A percentile compares a stretch with the other conserved stretches of the same genome.
These are phyloP conservation scores for Mallotus villosus DNA, from an alignment of 2,797 vertebrate genomes.

Conservation along the genomic window DNA sequence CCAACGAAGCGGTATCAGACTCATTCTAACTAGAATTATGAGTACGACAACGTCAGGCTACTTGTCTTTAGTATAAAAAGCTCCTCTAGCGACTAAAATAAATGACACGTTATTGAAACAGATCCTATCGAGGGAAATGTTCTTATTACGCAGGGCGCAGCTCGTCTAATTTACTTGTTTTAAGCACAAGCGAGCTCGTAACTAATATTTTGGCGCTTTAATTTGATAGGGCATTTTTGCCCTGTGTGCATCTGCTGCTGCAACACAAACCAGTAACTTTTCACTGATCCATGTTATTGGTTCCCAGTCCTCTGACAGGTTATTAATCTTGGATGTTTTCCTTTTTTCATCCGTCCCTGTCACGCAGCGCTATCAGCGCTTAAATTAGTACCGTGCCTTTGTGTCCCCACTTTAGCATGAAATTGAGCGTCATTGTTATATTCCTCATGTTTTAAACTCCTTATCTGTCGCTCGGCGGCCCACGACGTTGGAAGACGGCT, in stretches of 20 bases:
- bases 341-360: slow-evolving; percentile 22
- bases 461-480: slow-evolving; percentile 43
- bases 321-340: slow-evolving; percentile 72
- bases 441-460: slow-evolving; percentile 62
- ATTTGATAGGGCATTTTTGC: slow-evolving; percentile 38
- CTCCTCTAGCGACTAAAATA: too few species aligned
- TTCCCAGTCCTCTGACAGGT: slow-evolving; percentile 70
- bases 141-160: too few species aligned
- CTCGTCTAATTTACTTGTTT: too few species aligned
- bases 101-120: too few species aligned
- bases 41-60: too few species aligned
- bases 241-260: slow-evolving; percentile 62
- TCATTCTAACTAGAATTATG: too few species aligned
- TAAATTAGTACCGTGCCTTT: slow-evolving; percentile 57
- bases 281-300: slow-evolving; percentile 78
- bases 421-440: slow-evolving; percentile 61
- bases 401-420: slow-evolving; percentile 59
- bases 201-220: too few species aligned
- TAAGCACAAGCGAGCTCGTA: too few species aligned
- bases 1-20: too few species aligned
- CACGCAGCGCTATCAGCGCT: slow-evolving; percentile 42
- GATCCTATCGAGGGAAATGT: too few species aligned
- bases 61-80: too few species aligned
- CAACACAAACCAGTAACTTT: slow-evolving; percentile 63
- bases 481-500: slow-evolving; percentile 40